These are phyloP conservation scores for Coboldia fuscipes DNA, from an alignment of 1,140 invertebrate species.

Conservation along the genomic window DNA sequence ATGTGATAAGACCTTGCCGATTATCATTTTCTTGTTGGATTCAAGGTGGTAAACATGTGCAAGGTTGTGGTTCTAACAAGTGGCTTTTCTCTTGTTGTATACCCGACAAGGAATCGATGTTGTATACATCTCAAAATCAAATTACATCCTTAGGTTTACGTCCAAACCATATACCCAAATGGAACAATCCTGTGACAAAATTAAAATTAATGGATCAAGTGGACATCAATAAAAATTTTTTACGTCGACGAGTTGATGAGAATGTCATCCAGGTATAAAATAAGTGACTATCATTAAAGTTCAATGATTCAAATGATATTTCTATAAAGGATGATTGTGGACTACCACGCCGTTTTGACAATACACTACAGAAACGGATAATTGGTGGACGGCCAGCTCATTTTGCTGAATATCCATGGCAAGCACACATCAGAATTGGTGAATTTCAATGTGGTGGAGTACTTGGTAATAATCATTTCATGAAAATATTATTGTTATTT, in stretches of 20 bases:
- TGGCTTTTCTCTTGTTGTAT: conserved; percentile 49
- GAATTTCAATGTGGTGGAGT: conserved; percentile 58
- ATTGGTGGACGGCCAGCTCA: conserved; percentile 47
- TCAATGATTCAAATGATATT: conserved; percentile 3
- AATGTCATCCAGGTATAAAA: conserved; percentile 18
- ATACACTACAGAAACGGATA: conserved; percentile 46
- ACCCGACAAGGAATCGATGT: conserved; percentile 11
- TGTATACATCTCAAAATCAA: conserved; percentile 7
- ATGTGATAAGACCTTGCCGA: conserved; percentile 33
- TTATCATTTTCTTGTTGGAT: conserved; percentile 49
- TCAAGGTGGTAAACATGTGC: conserved; percentile 33
- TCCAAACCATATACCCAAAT: conserved; percentile 9
- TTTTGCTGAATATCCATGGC: conserved; percentile 66
- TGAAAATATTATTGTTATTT: conserved; percentile 1
- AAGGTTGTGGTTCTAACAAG: conserved; percentile 34
- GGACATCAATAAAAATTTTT: conserved; percentile 17
- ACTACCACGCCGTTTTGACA: conserved; percentile 25
- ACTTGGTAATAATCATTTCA: conserved; percentile 3
- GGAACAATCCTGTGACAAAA: neutral
- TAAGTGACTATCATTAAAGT: neutral
- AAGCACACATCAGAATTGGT: conserved; percentile 61
- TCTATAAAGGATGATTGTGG: conserved; percentile 33
- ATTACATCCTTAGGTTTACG: conserved; percentile 19
- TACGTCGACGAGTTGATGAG: conserved; percentile 23
- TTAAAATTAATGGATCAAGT: conserved; percentile 4